Evolutionary conservation across 2,888 invertebrate genomes (phyloP).

Genomic region (Epirrhoe alternata): DNA sequence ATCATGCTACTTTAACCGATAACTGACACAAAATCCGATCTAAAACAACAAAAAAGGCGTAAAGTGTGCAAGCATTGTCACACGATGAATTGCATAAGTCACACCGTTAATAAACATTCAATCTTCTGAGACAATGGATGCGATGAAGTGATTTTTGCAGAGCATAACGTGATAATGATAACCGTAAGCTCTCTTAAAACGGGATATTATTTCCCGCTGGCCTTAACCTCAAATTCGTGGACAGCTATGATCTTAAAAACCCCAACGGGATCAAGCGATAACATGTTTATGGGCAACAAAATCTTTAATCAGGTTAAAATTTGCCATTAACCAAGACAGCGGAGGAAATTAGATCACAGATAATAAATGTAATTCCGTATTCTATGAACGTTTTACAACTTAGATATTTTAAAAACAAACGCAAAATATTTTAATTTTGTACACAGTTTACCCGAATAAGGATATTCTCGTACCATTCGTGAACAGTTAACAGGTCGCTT

Average conservation of each 20-base stretch:
- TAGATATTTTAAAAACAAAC: slow-evolving; percentile 3
- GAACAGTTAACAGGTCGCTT: slow-evolving; percentile 57
- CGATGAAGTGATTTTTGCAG: slow-evolving; percentile 52
- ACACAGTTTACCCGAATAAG: slow-evolving; percentile 15
- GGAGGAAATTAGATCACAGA: not conserved
- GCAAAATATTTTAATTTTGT: slow-evolving; percentile 10
- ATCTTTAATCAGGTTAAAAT: slow-evolving; percentile 44
- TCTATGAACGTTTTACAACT: slow-evolving; percentile 3
- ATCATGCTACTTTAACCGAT: slow-evolving; percentile 50
- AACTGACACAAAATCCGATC: slow-evolving; percentile 56
- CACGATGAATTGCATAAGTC: slow-evolving; percentile 64
- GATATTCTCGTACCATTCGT: slow-evolving; percentile 10
- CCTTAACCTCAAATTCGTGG: slow-evolving; percentile 43
- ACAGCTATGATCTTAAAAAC: slow-evolving; percentile 60
- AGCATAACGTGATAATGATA: slow-evolving; percentile 53
- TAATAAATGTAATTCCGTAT: not conserved
- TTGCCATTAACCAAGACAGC: not conserved
- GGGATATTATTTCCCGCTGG: slow-evolving; percentile 60
- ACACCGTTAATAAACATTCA: slow-evolving; percentile 63
- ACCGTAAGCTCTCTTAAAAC: slow-evolving; percentile 73
- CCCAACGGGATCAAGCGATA: slow-evolving; percentile 44
- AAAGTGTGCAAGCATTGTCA: slow-evolving; percentile 55
- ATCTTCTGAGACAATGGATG: slow-evolving; percentile 63
- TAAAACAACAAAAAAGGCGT: slow-evolving; percentile 56
- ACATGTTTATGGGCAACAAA: slow-evolving; percentile 54